These are phyloP conservation scores for Conomelus anceps DNA, from an alignment of 2,888 invertebrate species.

Conservation along the genomic window DNA sequence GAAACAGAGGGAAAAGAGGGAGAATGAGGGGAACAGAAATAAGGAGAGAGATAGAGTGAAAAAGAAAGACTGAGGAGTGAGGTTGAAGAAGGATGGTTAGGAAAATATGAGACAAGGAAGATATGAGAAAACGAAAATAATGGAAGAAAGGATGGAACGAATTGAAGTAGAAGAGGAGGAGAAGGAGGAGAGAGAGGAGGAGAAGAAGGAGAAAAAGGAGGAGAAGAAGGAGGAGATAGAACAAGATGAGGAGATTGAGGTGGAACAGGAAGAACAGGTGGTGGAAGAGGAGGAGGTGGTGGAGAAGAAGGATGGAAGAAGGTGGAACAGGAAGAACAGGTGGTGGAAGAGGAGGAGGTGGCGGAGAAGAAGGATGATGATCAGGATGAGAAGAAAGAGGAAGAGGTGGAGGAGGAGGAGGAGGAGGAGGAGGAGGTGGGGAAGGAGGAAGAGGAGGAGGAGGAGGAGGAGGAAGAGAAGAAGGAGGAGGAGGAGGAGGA, in stretches of 20 bases:
- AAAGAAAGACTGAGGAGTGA: background rate
- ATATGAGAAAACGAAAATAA: conserved; percentile 18
- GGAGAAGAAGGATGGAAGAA: background rate
- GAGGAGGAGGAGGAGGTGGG: background rate
- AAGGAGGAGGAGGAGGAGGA: background rate
- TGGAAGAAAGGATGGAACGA: conserved; percentile 13
- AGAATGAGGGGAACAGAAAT: background rate
- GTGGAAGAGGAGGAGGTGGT: background rate
- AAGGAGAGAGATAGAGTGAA: conserved; percentile 15
- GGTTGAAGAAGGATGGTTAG: no score
- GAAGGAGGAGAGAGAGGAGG: background rate
- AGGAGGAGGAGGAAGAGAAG: background rate
- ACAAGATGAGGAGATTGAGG: background rate
- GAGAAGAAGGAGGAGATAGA: background rate
- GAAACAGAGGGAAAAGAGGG: background rate
- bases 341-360: background rate
- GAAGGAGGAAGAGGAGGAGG: background rate
- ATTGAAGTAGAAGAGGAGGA: background rate
- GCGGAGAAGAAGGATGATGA: no score
- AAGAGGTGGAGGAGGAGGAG: background rate
- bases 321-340: background rate
- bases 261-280: background rate
- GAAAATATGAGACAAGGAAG: no score
- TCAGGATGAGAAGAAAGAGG: background rate
- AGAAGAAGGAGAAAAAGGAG: background rate